These are phyloP conservation scores for Dipus sagitta DNA, from an alignment of 2,797 vertebrate species.

Conservation along the genomic window DNA sequence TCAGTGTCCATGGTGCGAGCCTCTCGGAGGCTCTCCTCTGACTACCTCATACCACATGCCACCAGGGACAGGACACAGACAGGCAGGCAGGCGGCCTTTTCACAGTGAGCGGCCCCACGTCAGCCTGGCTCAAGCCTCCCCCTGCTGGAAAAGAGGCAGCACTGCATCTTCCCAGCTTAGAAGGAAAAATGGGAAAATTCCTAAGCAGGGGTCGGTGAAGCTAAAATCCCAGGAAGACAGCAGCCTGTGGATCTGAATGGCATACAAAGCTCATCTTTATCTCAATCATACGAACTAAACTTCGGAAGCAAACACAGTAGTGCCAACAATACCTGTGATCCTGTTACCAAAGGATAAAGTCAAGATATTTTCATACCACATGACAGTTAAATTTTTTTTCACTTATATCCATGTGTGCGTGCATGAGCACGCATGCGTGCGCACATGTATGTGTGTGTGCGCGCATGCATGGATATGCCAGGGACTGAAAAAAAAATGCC, in stretches of 20 bases:
- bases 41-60: neutral
- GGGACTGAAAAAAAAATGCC: too few relatives aligned
- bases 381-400: neutral
- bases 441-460: too few relatives aligned
- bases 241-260: neutral
- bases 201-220: neutral
- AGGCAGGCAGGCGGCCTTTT: neutral
- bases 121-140: neutral
- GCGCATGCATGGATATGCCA: too few relatives aligned
- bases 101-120: neutral
- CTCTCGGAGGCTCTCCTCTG: constrained; percentile 5
- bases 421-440: too few relatives aligned
- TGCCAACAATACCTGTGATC: neutral
- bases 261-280: neutral
- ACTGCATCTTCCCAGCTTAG: neutral
- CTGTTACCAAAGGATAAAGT: neutral
- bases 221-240: neutral
- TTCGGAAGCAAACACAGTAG: neutral
- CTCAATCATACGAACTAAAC: neutral
- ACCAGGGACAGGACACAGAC: neutral
- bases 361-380: neutral
- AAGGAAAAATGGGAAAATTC: neutral
- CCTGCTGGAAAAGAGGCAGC: constrained; percentile 55
- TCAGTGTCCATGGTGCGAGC: neutral
- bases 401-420: too few relatives aligned